Conservation (phyloP, 1,140 invertebrate genomes). For the Aphidius gifuensis region DNA sequence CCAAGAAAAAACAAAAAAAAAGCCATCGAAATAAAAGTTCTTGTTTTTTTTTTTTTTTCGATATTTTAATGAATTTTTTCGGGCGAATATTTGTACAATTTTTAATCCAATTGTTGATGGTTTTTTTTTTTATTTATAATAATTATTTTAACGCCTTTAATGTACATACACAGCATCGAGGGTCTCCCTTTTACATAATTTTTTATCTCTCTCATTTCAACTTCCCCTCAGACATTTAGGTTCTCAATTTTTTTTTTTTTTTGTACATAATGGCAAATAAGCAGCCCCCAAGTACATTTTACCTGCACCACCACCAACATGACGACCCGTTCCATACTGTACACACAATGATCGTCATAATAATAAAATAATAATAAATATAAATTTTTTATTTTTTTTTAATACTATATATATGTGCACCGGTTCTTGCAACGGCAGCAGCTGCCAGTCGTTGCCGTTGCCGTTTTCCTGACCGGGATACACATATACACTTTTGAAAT, state of each 20-base stretch:
- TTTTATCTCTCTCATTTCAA: conserved; percentile 10
- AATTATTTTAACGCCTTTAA: too few relatives aligned
- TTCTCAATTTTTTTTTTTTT: not conserved
- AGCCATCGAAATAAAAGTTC: too few relatives aligned
- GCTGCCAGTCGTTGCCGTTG: conserved; percentile 13
- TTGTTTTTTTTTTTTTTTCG: too few relatives aligned
- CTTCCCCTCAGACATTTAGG: conserved; percentile 4
- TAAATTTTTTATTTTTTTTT: not conserved
- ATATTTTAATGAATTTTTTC: too few relatives aligned
- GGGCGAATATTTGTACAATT: too few relatives aligned
- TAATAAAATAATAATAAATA: conserved; percentile 10
- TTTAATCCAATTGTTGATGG: too few relatives aligned
- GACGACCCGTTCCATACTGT: not conserved
- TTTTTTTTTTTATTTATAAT: too few relatives aligned
- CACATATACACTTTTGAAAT: not conserved
- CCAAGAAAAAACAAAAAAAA: too few relatives aligned
- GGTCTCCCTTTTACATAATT: conserved; percentile 26
- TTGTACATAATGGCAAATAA: conserved; percentile 2
- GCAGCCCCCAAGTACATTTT: conserved; percentile 7
- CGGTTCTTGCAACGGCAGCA: conserved; percentile 22
- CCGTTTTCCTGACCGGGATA: not conserved
- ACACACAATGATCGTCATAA: not conserved
- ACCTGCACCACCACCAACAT: conserved; percentile 3
- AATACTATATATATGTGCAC: conserved; percentile 10
- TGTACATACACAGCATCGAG: too few relatives aligned